Evolutionary conservation across 2,113 vertebrate genomes (phyloP), one percentile per base, ranked within the genome.

Genomic region (Phasianus colchicus): DNA sequence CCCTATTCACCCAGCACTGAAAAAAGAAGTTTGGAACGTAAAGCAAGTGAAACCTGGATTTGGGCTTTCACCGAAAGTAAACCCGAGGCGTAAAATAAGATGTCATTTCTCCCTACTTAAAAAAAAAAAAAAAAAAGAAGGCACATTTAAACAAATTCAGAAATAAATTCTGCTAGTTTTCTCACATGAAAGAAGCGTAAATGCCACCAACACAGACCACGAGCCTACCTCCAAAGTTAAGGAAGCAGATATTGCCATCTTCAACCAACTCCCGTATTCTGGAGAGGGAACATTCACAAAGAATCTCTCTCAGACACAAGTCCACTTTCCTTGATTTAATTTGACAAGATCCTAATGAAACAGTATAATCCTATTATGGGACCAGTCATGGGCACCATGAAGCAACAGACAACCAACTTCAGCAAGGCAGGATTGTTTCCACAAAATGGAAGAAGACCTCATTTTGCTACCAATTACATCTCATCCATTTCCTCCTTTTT

Each of bases 121-220:
- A 30, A 63, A 92, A 96, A 96, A 96, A 96, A 84, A 42, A 42
- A 16, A 42, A 92, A 96, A 96, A 96, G 94, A 86, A 77, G 90
- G 61, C 45, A 58, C 12, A 0, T 88, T 91, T 84, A 88, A 86
- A 70, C 52, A 88, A 92, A 91, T 2, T 94, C 83, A 78, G 88
- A 63, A 86, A 76, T 69, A 78, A 92, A 92, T 84, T 94, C 71
- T 83, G 66, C 73, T 67, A 27, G 57, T 76, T 94, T 92, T 88
- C 86, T 90, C 83, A 77, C 86, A 57, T 12, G 65, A 93, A 52
- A 72, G 48, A 57, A 82, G 93, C 30, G 22, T 48, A 82, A 88
- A 79, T 38, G 58, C 73, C 83, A 32, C 72, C 60, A 67, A 92
- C 72, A 94, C 88, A 91, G 91, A 76, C 80, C 64, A 71, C 50